These are phyloP conservation scores for Eulithis testata DNA, from an alignment of 2,888 invertebrate species.

Conservation along the genomic window DNA sequence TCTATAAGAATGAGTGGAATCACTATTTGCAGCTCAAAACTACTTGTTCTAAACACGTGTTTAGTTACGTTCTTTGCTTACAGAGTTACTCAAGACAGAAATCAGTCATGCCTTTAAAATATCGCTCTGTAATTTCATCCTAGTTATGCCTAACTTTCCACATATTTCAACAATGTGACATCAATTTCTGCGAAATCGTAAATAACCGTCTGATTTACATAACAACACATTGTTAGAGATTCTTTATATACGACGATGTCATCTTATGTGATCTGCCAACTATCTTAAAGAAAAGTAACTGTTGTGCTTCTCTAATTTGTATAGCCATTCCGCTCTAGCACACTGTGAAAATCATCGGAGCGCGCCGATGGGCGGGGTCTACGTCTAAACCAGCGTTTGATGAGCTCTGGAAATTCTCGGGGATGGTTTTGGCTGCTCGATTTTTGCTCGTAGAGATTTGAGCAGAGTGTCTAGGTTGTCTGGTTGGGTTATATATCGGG, in stretches of 20 bases:
- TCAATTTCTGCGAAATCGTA: conserved; percentile 73
- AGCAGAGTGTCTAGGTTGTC: conserved; percentile 50
- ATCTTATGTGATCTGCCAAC: conserved; percentile 74
- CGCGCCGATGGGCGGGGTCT: conserved; percentile 78
- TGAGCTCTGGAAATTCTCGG: conserved; percentile 65
- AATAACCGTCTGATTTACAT: conserved; percentile 81
- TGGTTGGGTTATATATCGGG: conserved; percentile 81
- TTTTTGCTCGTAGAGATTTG: conserved; percentile 48
- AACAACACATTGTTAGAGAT: conserved; percentile 71
- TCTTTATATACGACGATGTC: conserved; percentile 75
- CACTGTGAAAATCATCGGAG: conserved; percentile 66
- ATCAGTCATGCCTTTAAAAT: conserved; percentile 14
- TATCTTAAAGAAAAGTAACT: conserved; percentile 80
- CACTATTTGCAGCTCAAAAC: too few species aligned
- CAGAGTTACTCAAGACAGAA: neutral
- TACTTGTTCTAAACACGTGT: neutral
- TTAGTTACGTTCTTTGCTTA: neutral
- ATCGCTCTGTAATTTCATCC: conserved; percentile 21
- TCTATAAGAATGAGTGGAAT: too few species aligned
- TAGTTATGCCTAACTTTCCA: conserved; percentile 58
- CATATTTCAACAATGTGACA: conserved; percentile 67
- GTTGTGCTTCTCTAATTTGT: conserved; percentile 69
- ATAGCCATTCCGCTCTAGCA: conserved; percentile 60
- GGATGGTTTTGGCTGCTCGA: conserved; percentile 50
- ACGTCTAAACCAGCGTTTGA: conserved; percentile 53